A percentile compares a stretch with the other conserved stretches of the same genome.
Conservation (phyloP, 64 coral and sea anemone genomes). For the Platygyra sinensis region DNA sequence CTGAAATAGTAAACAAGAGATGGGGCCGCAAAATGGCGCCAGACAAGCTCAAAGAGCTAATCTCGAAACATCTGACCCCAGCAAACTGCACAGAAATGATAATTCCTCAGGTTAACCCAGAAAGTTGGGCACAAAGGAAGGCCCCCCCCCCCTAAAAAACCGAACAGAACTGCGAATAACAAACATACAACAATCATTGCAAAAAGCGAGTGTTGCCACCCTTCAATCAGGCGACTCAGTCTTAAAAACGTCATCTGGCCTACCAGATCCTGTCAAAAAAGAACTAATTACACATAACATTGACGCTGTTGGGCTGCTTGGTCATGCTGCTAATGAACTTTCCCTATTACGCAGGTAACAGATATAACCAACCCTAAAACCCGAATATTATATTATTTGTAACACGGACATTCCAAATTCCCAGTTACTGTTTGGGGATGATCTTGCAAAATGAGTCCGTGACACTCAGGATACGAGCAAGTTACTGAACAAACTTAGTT, state of each 20-base stretch:
- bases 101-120: not conserved
- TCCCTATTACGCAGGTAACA: not conserved
- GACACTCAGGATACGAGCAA: not conserved
- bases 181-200: not conserved
- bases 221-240: not conserved
- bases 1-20: not conserved
- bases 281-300: not conserved
- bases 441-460: not conserved
- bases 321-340: not conserved
- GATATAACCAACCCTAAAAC: not conserved
- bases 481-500: not conserved
- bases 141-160: not conserved
- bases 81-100: too few species aligned
- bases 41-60: not conserved
- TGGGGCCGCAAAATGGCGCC: not conserved
- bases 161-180: not conserved
- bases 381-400: not conserved
- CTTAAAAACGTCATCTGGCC: not conserved
- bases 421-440: not conserved
- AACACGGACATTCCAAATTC: not conserved
- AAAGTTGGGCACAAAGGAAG: not conserved
- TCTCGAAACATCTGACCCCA: too few species aligned
- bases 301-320: not conserved
- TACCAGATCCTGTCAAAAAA: too few species aligned
- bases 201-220: not conserved